Base-by-base conservation (phyloP, 2,797 vertebrate species). In the Fundulus diaphanus region DNA sequence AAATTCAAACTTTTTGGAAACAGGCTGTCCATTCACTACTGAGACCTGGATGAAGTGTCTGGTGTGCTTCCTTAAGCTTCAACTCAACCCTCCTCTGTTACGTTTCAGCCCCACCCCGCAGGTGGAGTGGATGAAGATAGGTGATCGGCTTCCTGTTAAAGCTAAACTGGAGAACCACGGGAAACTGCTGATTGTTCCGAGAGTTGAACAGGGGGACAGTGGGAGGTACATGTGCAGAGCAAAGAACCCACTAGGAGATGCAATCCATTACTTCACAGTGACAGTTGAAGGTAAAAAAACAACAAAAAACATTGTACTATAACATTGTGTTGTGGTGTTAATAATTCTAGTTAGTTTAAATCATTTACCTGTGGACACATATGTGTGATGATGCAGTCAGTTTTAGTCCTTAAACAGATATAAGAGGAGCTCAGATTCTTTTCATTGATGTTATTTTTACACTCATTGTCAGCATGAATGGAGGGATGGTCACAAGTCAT, bases 221-320 rank as follows among this genome's bases (percentile, higher is more conserved):
- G 98, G 98, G 49, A 95, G 91, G 3, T 99, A 99, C 88, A 95
- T 93, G 77, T 99, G 98, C 90, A 96, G 88, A 0, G 97, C 98
- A 15, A 95, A 73, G 86, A 99, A 99, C 83, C 3, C 33, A 31
- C 79, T 95, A 46, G 98, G 97, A 79, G 90, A 92, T 59, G 82
- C 52, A 1, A 66, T 84, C 15, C 97, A 97, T 31, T 91, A 95
- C 82, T 99, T 98, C 89, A 93, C 87, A 0, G 95, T 99, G 49
- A 94, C 75, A 0, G 95, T 99, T 5, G 97, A 99, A 96, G 98
- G 98, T 99, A 92, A 91, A 46, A 9, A 46, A 46, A 42, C n/a
- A 15, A 63, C 18, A n/a, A 11, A 46, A 11, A 49, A 7, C 6
- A n/a, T 20, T 2, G 2, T 35, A 8, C 16, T 76, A 8, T 22